phyloP scores from a whole-genome alignment of 2,797 vertebrate species.

The Sebastes paucispinis region DNA sequence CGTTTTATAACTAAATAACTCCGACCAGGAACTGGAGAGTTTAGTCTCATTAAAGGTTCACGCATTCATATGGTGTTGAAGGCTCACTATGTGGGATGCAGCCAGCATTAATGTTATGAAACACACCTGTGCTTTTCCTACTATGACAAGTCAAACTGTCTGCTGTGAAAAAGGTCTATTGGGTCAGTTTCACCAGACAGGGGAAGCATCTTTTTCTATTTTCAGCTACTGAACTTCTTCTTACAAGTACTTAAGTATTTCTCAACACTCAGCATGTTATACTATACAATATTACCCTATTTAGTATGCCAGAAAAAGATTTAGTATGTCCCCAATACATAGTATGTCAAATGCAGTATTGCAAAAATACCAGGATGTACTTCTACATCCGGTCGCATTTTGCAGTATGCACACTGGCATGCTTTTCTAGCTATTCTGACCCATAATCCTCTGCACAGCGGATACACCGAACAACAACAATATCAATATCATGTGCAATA shows the following conservation, averaged over 20 bases:
- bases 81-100: background rate
- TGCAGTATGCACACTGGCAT: too few species aligned
- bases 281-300: too few species aligned
- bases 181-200: background rate
- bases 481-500: too few species aligned
- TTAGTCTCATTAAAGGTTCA: background rate
- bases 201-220: fast-evolving
- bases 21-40: background rate
- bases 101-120: background rate
- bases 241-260: too few species aligned
- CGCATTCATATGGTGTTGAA: background rate
- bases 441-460: too few species aligned
- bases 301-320: too few species aligned
- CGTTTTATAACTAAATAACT: background rate
- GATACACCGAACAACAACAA: too few species aligned
- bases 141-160: background rate
- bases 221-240: background rate
- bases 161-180: background rate
- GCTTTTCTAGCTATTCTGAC: too few species aligned
- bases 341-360: too few species aligned
- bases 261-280: too few species aligned
- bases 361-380: too few species aligned
- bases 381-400: fast-evolving
- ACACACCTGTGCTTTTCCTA: background rate
- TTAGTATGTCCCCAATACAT: too few species aligned